Evolutionary conservation across 1,140 invertebrate genomes (phyloP).

Genomic region (Lepidotrigona ventralis): DNA sequence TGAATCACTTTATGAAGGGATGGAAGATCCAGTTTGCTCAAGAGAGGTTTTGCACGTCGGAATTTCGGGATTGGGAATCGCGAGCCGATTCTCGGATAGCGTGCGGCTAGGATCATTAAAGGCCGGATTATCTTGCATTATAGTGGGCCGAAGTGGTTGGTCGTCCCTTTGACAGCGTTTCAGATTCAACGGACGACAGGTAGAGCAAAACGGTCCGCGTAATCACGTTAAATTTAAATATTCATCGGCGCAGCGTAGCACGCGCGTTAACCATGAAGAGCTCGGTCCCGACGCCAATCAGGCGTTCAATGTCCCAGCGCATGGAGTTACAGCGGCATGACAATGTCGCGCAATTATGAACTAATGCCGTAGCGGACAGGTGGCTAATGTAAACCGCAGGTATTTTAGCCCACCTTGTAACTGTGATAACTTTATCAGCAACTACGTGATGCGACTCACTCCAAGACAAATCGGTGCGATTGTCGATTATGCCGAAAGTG

Average conservation of each 20-base stretch:
- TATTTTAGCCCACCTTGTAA: conserved; percentile 17
- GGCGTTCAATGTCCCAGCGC: conserved; percentile 40
- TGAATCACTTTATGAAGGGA: neutral
- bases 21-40: neutral
- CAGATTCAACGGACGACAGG: conserved; percentile 35
- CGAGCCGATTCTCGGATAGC: neutral
- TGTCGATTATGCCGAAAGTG: neutral
- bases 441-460: neutral
- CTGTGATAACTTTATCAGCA: conserved; percentile 4
- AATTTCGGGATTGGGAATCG: neutral
- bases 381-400: conserved; percentile 33
- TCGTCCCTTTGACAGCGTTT: conserved; percentile 29
- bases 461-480: neutral
- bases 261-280: conserved; percentile 48
- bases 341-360: conserved; percentile 49
- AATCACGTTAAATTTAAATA: conserved; percentile 57
- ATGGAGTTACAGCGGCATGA: conserved; percentile 30
- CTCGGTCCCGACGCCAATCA: conserved; percentile 30
- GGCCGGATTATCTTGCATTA: conserved; percentile 42
- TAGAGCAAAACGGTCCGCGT: conserved; percentile 43
- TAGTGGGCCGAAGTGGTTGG: conserved; percentile 3
- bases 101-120: conserved; percentile 2
- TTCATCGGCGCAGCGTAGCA: conserved; percentile 35
- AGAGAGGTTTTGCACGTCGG: neutral
- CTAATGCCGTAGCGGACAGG: conserved; percentile 2